These are phyloP conservation scores for Euthynnus affinis DNA, from an alignment of 2,797 vertebrate genomes.

Conservation along the genomic window DNA sequence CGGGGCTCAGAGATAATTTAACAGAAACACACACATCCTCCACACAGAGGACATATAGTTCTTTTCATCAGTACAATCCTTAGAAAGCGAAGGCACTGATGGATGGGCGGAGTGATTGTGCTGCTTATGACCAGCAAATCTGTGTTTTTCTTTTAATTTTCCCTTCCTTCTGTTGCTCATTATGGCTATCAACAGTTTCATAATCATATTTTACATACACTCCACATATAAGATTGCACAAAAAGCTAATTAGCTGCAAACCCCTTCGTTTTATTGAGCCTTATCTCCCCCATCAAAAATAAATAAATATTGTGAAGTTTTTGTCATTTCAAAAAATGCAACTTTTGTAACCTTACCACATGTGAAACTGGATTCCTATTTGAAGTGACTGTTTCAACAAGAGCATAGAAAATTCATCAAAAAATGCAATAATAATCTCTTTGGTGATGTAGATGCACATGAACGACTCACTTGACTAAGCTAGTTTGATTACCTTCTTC, in stretches of 20 bases:
- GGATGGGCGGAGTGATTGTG: not conserved
- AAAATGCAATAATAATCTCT: not conserved
- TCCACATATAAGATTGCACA: not conserved
- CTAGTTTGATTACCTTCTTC: not conserved
- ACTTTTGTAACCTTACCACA: no score
- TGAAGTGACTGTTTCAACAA: no score
- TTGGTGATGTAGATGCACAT: not conserved
- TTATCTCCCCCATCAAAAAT: not conserved
- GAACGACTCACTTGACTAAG: not conserved
- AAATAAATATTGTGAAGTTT: no score
- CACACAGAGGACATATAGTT: not conserved
- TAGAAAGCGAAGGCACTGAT: slow-evolving; percentile 1
- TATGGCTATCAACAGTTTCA: slow-evolving; percentile 21
- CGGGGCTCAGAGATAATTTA: not conserved
- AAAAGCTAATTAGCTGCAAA: not conserved
- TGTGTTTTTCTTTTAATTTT: slow-evolving; percentile 23
- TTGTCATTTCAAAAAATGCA: no score
- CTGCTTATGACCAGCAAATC: not conserved
- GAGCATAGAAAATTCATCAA: not conserved
- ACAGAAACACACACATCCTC: no score
- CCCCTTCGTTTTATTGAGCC: not conserved
- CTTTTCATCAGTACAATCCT: slow-evolving; percentile 25
- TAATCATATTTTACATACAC: slow-evolving; percentile 14
- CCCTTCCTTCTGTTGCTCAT: slow-evolving; percentile 18
- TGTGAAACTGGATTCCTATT: no score